Evolutionary conservation across 2,113 vertebrate species (phyloP), one percentile per base, ranked within the genome.

Genomic region (Ageneiosus marmoratus): DNA sequence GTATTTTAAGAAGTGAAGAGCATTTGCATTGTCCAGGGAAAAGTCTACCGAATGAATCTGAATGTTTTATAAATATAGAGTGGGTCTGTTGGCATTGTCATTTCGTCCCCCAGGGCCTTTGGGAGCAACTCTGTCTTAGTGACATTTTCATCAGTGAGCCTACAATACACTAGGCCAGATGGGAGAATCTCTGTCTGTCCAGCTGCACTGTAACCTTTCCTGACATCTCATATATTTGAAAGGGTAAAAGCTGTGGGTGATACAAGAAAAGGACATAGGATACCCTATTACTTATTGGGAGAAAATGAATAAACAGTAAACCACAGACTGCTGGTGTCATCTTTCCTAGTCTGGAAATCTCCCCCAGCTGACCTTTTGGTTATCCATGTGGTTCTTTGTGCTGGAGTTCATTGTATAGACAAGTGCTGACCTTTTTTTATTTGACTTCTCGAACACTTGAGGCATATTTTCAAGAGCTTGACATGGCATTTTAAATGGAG

Each of bases 81-180:
- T 44, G n/a, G 44, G 41, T 44, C 9, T 76, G 37, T 63, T 37
- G 41, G 5, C 13, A 20, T 50, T 82, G 58, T 84, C 37, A 51
- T 81, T 83, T 79, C 32, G 83, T 67, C 86, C 60, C 53, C 84
- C 55, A 69, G 84, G 82, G 73, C 91, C 85, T 24, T 69, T 69
- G 91, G 88, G 89, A 88, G 50, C 82, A 37, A 51, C 37, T 55
- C 82, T 50, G 86, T 87, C 86, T 84, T 20, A 29, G 81, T 92
- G 90, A 93, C 90, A 90, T 92, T 91, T 92, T 88, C 89, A 90
- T 92, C 86, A 46, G 72, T 73, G 80, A 78, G 82, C 82, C 85
- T 34, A 81, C 80, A 77, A 27, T 88, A 82, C 89, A 83, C 83
- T 80, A 1, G 83, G 82, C 79, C 89, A 90, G 88, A 90, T 90